Evolutionary conservation across 2,113 vertebrate genomes (phyloP), one percentile per base, ranked within the genome.

Genomic region (Hippocampus mohnikei): DNA sequence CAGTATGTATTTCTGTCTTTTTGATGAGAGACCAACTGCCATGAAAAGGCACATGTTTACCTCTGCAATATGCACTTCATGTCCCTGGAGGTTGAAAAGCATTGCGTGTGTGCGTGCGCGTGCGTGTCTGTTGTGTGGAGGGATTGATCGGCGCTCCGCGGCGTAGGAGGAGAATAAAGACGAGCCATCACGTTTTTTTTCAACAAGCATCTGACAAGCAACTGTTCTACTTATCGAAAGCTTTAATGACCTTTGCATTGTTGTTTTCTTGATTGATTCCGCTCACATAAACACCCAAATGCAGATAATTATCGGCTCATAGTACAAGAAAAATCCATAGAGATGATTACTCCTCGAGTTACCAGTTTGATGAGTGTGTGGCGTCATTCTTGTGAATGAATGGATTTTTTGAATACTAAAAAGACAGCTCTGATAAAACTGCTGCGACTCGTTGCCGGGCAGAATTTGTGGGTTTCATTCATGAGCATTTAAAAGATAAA

Each of bases 151-250:
- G 18, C 76, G 37, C 44, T 78, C 74, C 73, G 33, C 44, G 37
- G 71, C 10, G 76, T 81, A 42, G 82, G 78, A 82, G 78, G 72
- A 85, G 60, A 84, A 70, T 76, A 80, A 66, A 70, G 72, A 72
- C 61, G 66, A 58, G 42, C 74, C 81, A 80, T 80, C 82, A 70
- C 62, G 41, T 62, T 68, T 37, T 33, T 33, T 37, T 37, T 52
- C 75, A 13, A 58, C 48, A 29, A 71, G 50, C 53, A 67, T 15
- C 29, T 37, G 59, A 58, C 53, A 33, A 73, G 44, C 58, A 69
- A n/a, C 15, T 61, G 29, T 37, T 61, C 27, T 66, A 61, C 5
- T 33, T 69, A 80, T 76, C 78, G 70, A 44, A 56, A 23, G 53
- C 53, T 25, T 23, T 25, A 67, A 21, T 23, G 46, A 69, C 70